Percentiles rank a stretch among this genome's conserved stretches.
Conservation (phyloP, 2,888 invertebrate species). For the Teleogryllus oceanicus region DNA sequence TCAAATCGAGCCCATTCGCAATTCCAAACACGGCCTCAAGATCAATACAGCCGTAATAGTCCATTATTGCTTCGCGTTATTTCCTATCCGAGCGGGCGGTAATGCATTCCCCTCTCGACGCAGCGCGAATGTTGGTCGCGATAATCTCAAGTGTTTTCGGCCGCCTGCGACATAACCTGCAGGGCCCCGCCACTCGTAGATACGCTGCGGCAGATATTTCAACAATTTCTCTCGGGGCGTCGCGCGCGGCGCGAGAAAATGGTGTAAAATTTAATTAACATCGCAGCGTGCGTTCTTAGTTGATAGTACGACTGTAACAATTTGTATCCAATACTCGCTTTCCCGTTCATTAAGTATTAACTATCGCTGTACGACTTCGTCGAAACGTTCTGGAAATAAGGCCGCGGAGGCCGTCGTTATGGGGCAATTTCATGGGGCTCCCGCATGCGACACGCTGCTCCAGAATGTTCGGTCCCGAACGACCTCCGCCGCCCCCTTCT, state of each 20-base stretch:
- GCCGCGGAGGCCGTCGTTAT: too few relatives aligned
- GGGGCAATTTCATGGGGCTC: too few relatives aligned
- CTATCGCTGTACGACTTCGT: not conserved
- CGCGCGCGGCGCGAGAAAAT: not conserved
- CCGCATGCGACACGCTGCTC: too few relatives aligned
- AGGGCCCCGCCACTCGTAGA: too few relatives aligned
- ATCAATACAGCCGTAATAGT: not conserved
- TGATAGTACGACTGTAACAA: not conserved
- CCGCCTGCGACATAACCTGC: not conserved
- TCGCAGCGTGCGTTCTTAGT: not conserved
- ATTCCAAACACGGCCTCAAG: not conserved
- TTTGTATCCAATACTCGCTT: conserved; percentile 18
- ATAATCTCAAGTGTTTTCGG: not conserved
- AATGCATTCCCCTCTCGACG: not conserved
- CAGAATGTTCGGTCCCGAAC: too few relatives aligned
- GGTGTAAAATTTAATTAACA: conserved; percentile 18
- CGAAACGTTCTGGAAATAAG: not conserved
- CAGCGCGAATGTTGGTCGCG: not conserved
- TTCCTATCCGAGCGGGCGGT: not conserved
- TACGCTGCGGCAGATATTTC: too few relatives aligned
- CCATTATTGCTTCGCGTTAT: not conserved
- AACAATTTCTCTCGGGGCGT: too few relatives aligned
- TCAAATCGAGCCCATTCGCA: not conserved
- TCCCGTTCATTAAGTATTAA: conserved; percentile 10
- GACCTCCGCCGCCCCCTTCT: too few relatives aligned